These are phyloP conservation scores for Sebastes miniatus DNA, from an alignment of 2,797 vertebrate genomes.

Conservation along the genomic window DNA sequence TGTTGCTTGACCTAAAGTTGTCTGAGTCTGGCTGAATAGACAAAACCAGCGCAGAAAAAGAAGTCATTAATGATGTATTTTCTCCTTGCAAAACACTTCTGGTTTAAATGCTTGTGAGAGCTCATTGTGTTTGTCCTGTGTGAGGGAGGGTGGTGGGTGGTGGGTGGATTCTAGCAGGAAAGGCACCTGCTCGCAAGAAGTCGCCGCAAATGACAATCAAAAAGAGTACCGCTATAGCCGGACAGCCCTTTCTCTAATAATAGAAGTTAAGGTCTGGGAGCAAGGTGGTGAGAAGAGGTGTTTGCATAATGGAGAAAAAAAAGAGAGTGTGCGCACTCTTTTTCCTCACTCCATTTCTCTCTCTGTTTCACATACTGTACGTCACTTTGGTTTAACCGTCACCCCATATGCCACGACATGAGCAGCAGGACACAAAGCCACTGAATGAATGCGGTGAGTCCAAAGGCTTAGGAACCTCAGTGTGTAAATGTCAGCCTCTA, in stretches of 20 bases:
- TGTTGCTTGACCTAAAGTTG: constrained; percentile 25
- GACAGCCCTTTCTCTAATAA: constrained; percentile 56
- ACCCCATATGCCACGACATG: not conserved
- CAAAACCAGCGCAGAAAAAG: constrained; percentile 10
- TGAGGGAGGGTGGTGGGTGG: not conserved
- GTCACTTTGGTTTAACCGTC: constrained; percentile 20
- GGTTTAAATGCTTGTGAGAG: constrained; percentile 29
- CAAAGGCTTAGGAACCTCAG: constrained; percentile 23
- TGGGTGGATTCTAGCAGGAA: constrained; percentile 1
- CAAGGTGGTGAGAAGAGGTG: constrained; percentile 24
- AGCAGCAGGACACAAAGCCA: constrained; percentile 42
- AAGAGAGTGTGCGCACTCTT: not conserved
- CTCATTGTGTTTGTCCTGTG: constrained; percentile 23
- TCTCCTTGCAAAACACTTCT: constrained; percentile 34
- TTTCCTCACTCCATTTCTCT: not conserved
- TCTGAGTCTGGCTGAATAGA: constrained; percentile 14
- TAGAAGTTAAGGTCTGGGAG: constrained; percentile 48
- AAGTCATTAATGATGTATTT: constrained; percentile 59
- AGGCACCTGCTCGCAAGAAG: constrained; percentile 27
- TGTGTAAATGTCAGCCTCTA: constrained; percentile 55
- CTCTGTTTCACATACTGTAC: constrained; percentile 8
- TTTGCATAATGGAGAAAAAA: constrained; percentile 47
- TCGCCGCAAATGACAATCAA: constrained; percentile 18
- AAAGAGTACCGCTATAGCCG: constrained; percentile 11
- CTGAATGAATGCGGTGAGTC: constrained; percentile 34